Conservation (phyloP, 1,140 invertebrate genomes). For the Drosophila equinoxialis region DNA sequence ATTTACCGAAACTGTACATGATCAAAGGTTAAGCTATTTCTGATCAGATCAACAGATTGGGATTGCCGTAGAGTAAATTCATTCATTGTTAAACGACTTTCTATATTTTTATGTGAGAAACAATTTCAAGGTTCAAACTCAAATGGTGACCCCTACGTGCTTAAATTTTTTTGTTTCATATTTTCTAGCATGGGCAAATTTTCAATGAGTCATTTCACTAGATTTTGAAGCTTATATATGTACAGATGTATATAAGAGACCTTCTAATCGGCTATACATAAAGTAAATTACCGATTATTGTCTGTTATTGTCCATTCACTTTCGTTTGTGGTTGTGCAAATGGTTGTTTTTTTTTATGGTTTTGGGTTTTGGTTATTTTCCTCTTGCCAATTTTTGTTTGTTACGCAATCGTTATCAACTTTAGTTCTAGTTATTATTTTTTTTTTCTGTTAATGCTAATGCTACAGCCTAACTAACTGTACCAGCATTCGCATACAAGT, state of each 20-base stretch:
- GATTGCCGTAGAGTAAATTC: no score
- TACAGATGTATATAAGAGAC: background rate
- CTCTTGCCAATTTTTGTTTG: background rate
- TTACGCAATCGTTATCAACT: slow-evolving; percentile 22
- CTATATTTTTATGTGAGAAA: no score
- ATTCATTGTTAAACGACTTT: no score
- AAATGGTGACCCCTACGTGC: no score
- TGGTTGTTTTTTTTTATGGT: background rate
- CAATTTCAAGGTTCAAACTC: no score
- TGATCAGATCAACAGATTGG: no score
- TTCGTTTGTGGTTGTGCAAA: slow-evolving; percentile 6
- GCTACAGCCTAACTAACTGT: slow-evolving; percentile 5
- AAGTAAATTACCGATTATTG: slow-evolving; percentile 10
- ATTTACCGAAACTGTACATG: background rate
- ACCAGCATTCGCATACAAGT: slow-evolving; percentile 11
- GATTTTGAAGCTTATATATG: no score
- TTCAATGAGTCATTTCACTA: no score
- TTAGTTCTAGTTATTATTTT: background rate
- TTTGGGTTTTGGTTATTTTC: background rate
- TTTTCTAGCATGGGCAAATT: no score
- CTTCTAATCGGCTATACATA: background rate
- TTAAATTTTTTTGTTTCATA: no score
- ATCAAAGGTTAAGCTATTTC: no score
- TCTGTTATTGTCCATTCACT: slow-evolving; percentile 10
- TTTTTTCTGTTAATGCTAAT: background rate